These are phyloP conservation scores for Potamarius usumacintae DNA, from an alignment of 2,113 vertebrate genomes.

Conservation along the genomic window DNA sequence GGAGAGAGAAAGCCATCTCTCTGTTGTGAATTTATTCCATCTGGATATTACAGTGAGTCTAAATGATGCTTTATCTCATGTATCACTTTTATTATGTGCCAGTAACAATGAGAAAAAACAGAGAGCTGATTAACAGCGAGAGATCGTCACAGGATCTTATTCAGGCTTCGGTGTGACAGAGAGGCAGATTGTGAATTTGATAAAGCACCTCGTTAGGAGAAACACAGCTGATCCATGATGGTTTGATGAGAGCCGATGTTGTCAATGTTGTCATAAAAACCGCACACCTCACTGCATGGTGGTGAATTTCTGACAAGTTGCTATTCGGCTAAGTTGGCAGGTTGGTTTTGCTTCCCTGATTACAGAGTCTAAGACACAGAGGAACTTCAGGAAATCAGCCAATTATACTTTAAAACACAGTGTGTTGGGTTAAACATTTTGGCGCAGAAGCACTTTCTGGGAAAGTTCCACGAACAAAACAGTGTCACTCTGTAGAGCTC, in stretches of 20 bases:
- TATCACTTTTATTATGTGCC: not conserved
- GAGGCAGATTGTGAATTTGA: not conserved
- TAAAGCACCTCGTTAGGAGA: constrained; percentile 1
- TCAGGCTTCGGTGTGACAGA: constrained; percentile 10
- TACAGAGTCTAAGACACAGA: not conserved
- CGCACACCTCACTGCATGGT: not conserved
- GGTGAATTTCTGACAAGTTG: not conserved
- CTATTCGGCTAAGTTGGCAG: not conserved
- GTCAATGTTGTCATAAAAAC: not conserved
- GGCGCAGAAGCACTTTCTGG: not conserved
- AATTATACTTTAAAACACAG: constrained; percentile 4
- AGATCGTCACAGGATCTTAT: not conserved
- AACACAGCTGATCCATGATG: not conserved
- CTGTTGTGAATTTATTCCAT: constrained; percentile 1
- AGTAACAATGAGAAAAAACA: not conserved
- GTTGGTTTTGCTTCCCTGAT: constrained; percentile 6
- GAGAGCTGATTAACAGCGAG: not conserved
- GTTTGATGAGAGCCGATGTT: not conserved
- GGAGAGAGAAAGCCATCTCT: not conserved
- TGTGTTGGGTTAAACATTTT: not conserved
- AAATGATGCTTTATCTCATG: not conserved
- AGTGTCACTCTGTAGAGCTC: not conserved
- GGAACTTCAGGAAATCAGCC: not conserved
- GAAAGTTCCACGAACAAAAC: not conserved
- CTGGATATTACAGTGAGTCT: not conserved